Evolutionary conservation across 2,888 invertebrate species (phyloP).

Genomic region (Deilephila elpenor): DNA sequence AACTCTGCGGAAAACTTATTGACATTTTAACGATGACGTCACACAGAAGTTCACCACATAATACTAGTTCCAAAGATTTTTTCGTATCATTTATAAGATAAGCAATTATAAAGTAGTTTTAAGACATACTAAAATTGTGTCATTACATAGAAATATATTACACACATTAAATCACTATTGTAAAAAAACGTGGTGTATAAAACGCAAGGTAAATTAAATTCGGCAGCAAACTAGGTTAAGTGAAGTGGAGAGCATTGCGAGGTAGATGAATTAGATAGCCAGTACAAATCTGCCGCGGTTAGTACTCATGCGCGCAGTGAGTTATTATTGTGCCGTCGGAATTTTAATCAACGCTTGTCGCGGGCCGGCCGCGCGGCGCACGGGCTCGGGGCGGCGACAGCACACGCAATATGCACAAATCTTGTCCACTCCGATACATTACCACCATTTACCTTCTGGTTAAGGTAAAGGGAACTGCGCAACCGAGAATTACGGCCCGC

Average conservation of each 20-base stretch:
- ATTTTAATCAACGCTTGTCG: constrained; percentile 56
- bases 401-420: constrained; percentile 38
- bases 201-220: constrained; percentile 1
- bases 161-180: no score
- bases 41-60: no score
- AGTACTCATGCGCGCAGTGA: constrained; percentile 32
- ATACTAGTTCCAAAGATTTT: no score
- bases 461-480: constrained; percentile 59
- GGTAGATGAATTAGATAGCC: not conserved
- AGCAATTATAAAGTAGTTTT: no score
- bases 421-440: constrained; percentile 41
- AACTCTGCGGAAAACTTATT: no score
- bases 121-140: no score
- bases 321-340: constrained; percentile 44
- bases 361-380: constrained; percentile 34
- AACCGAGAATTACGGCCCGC: constrained; percentile 18
- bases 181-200: not conserved
- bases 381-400: constrained; percentile 29
- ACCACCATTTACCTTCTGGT: constrained; percentile 61
- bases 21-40: no score
- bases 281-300: constrained; percentile 20
- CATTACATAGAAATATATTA: no score
- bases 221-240: constrained; percentile 17
- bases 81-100: no score
- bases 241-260: constrained; percentile 20